Base-by-base conservation (phyloP, 2,113 vertebrate genomes). In the Harpagus bidentatus region DNA sequence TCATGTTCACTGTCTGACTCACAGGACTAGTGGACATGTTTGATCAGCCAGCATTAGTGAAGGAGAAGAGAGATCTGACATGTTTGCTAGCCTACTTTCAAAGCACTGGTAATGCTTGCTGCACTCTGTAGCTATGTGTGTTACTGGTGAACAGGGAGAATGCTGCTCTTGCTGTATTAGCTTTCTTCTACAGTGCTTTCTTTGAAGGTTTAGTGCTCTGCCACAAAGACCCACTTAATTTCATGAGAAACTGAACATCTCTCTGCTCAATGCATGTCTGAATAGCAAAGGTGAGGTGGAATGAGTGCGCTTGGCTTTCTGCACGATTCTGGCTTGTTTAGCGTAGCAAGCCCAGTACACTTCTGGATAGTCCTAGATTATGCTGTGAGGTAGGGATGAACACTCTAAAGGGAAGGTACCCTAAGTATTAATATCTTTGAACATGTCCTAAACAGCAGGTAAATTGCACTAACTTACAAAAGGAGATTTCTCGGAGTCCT, bases 41-140 rank as follows among this genome's bases (percentile, higher is more conserved):
- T 8, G 10, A 19, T 56, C 9, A 70, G 53, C 6, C 32, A 29
- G 1, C 0, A 5, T 16, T 8, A 13, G 17, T 0, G 0, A 42
- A 69, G 17, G 48, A 77, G 20, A 48, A 31, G 9, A 34, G 26
- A 12, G 1, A 16, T 20, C 23, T 10, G 38, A 19, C 19, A 40
- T 29, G 10, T 26, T 40, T 61, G 18, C 26, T 10, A n/a, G 32
- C 15, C 29, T 65, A 0, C 52, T 79, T 23, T 18, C 10, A 28
- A 20, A 40, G 20, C 13, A 4, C 25, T 9, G 20, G 34, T 22
- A 21, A 22, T 12, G 20, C 48, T 70, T 31, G 56, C 28, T 21
- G 36, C 5, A 1, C 11, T 7, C 1, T 0, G 45, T 34, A 17
- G 38, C 43, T 10, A 1, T 2, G 3, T 0, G 1, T 3, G 42